Percentiles rank a stretch among this genome's conserved stretches.
Conservation (phyloP, 2,888 invertebrate genomes). For the Trichogramma evanescens region DNA sequence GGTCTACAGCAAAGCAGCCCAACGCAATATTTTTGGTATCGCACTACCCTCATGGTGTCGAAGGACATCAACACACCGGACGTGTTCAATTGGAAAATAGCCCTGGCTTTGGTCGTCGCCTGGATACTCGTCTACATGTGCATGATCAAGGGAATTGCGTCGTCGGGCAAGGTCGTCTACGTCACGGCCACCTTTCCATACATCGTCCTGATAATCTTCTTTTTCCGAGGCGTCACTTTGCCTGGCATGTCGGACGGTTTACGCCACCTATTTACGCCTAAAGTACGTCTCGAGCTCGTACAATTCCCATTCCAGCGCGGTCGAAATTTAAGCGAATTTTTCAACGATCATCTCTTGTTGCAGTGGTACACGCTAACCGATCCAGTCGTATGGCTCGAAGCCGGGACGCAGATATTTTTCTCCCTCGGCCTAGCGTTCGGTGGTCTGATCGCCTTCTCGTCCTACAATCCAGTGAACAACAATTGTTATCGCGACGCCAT, state of each 20-base stretch:
- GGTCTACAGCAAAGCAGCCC: conserved; percentile 70
- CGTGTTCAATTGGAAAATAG: conserved; percentile 87
- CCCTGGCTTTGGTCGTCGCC: conserved; percentile 75
- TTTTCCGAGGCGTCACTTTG: conserved; percentile 86
- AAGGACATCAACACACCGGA: conserved; percentile 80
- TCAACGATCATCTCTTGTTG: conserved; percentile 19
- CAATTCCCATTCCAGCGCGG: neutral
- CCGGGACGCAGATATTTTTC: conserved; percentile 96
- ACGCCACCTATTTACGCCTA: conserved; percentile 82
- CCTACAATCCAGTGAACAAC: conserved; percentile 94
- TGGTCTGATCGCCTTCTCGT: conserved; percentile 91
- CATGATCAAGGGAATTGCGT: conserved; percentile 96
- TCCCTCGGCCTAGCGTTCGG: conserved; percentile 93
- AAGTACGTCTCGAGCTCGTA: conserved; percentile 46
- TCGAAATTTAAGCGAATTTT: no score
- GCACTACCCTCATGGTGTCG: conserved; percentile 84
- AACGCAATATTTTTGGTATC: conserved; percentile 93
- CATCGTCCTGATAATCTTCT: conserved; percentile 89
- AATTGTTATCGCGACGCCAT: conserved; percentile 92
- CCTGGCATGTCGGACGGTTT: conserved; percentile 84
- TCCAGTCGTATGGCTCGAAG: conserved; percentile 95
- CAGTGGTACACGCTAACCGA: conserved; percentile 82
- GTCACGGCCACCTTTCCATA: conserved; percentile 96
- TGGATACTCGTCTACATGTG: conserved; percentile 94
- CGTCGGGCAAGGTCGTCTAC: conserved; percentile 89